phyloP scores from a whole-genome alignment of 2,113 vertebrate species.

The Nothocercus julius region DNA sequence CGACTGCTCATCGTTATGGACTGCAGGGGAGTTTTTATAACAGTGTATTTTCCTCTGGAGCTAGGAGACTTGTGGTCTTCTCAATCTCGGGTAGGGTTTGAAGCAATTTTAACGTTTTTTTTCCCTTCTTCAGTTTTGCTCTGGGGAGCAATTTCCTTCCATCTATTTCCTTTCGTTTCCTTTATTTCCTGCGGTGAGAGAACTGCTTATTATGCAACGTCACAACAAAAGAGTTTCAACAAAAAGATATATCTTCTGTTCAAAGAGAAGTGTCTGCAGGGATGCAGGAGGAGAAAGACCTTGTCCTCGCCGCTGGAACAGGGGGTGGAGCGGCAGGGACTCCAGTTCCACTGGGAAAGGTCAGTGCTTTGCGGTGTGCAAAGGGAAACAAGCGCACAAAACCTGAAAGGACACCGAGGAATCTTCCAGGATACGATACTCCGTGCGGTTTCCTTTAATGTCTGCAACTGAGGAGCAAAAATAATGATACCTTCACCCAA shows the following conservation, averaged over 20 bases:
- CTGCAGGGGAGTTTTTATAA: background rate
- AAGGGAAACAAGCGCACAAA: slow-evolving; percentile 45
- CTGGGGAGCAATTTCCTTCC: slow-evolving; percentile 52
- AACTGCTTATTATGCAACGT: slow-evolving; percentile 58
- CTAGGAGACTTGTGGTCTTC: slow-evolving; percentile 37
- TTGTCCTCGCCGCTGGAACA: slow-evolving; percentile 63
- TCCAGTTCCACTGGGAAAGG: slow-evolving; percentile 63
- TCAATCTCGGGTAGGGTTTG: slow-evolving; percentile 6
- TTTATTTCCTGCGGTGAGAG: slow-evolving; percentile 55
- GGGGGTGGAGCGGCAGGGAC: background rate
- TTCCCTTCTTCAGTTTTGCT: slow-evolving; percentile 28
- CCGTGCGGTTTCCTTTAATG: slow-evolving; percentile 54
- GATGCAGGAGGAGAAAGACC: background rate
- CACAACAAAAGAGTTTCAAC: slow-evolving; percentile 65
- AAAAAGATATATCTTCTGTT: slow-evolving; percentile 44
- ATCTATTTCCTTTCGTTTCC: slow-evolving; percentile 35
- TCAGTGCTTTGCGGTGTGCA: slow-evolving; percentile 20
- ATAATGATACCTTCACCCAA: slow-evolving; percentile 20
- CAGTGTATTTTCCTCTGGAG: slow-evolving; percentile 35
- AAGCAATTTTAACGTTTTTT: slow-evolving; percentile 16
- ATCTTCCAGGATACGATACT: slow-evolving; percentile 21
- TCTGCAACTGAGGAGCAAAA: slow-evolving; percentile 30
- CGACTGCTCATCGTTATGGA: background rate
- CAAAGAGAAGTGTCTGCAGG: slow-evolving; percentile 21
- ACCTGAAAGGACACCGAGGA: slow-evolving; percentile 38